These are phyloP conservation scores for Pangasianodon hypophthalmus DNA, from an alignment of 2,113 vertebrate genomes.

Conservation along the genomic window DNA sequence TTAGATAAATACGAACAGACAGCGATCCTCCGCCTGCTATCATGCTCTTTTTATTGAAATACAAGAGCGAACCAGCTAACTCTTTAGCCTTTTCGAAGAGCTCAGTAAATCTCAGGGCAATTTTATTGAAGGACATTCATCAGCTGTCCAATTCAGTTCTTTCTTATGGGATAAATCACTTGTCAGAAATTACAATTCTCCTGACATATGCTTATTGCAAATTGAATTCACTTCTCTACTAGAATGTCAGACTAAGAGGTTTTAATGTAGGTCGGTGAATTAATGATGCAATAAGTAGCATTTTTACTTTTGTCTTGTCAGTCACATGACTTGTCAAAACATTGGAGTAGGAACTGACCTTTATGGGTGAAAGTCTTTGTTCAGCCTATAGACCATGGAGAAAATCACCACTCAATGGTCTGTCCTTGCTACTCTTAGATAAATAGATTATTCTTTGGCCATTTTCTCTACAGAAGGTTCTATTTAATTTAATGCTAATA, in stretches of 20 bases:
- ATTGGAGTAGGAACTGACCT: conserved; percentile 6
- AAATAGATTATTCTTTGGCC: neutral
- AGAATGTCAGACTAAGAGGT: conserved; percentile 33
- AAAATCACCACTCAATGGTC: neutral
- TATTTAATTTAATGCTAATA: neutral
- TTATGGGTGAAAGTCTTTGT: neutral
- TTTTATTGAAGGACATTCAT: conserved; percentile 41
- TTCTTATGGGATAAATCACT: conserved; percentile 41
- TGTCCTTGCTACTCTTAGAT: neutral
- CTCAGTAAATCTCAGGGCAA: conserved; percentile 17
- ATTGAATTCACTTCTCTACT: neutral
- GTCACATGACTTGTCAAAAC: conserved; percentile 33
- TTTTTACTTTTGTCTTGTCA: conserved; percentile 26
- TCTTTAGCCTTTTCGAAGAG: neutral
- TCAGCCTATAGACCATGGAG: neutral
- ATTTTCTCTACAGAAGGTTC: neutral
- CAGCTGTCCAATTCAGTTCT: conserved; percentile 30
- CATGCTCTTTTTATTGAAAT: conserved; percentile 10
- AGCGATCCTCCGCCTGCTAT: neutral
- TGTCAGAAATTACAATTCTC: conserved; percentile 42
- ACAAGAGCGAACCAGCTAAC: neutral
- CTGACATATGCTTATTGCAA: conserved; percentile 22
- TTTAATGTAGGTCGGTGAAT: conserved; percentile 20
- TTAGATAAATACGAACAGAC: conserved; percentile 28
- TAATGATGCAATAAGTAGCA: conserved; percentile 15